Evolutionary conservation across 2,888 invertebrate genomes (phyloP).

Genomic region (Lamellibrachia columna): DNA sequence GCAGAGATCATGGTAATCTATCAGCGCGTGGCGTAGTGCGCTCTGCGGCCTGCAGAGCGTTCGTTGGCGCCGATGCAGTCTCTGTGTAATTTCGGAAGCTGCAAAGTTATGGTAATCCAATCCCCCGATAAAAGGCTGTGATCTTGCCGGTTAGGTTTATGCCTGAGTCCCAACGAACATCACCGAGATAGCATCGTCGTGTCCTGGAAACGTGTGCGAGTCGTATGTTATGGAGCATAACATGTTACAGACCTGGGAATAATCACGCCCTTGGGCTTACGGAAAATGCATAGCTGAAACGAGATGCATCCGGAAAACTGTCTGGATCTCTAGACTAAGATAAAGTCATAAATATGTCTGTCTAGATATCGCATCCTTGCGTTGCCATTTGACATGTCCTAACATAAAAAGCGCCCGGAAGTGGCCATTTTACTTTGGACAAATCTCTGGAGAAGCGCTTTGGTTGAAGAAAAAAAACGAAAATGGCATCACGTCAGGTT

Average conservation of each 20-base stretch:
- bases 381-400: background rate
- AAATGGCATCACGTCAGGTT: background rate
- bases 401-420: background rate
- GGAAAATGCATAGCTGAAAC: background rate
- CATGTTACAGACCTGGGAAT: background rate
- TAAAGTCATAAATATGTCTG: background rate
- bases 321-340: background rate
- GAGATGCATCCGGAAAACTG: background rate
- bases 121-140: background rate
- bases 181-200: background rate
- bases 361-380: background rate
- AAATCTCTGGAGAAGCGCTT: background rate
- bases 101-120: background rate
- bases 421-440: background rate
- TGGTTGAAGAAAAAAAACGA: background rate
- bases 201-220: background rate
- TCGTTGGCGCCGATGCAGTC: background rate
- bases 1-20: background rate
- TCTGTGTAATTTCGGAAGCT: background rate
- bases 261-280: background rate
- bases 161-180: background rate
- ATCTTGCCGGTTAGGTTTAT: constrained; percentile 3
- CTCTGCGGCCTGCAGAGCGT: background rate
- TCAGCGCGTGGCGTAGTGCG: background rate
- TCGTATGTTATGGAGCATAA: background rate